Percentiles rank a stretch among this genome's conserved stretches.
phyloP scores from a whole-genome alignment of 2,797 vertebrate species.

The Pseudotriccus pelzelni region DNA sequence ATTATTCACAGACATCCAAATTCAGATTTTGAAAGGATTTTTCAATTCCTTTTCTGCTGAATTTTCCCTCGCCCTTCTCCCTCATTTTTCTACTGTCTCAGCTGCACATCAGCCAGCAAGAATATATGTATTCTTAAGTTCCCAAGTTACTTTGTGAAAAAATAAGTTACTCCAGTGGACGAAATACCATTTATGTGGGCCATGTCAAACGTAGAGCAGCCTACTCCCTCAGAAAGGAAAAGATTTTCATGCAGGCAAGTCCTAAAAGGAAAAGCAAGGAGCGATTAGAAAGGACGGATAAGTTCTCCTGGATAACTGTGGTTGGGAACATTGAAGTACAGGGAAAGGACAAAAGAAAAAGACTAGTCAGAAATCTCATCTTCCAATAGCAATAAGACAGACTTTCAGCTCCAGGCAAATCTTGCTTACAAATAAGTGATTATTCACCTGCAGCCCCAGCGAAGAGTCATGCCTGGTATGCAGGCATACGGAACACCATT shows the following conservation, averaged over 20 bases:
- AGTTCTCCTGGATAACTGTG: background rate
- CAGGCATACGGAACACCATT: rapidly evolving
- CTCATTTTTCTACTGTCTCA: background rate
- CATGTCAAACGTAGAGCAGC: rapidly evolving
- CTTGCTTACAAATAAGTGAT: too few species aligned
- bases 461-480: rapidly evolving
- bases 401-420: background rate
- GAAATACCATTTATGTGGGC: background rate
- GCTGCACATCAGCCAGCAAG: background rate
- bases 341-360: background rate
- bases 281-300: background rate
- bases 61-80: background rate
- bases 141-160: background rate
- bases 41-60: background rate
- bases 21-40: background rate
- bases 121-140: background rate
- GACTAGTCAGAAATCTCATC: background rate
- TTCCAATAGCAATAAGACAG: background rate
- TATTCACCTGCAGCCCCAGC: rapidly evolving
- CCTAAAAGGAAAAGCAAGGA: background rate
- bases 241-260: background rate
- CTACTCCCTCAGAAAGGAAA: background rate
- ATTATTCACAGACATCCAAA: background rate
- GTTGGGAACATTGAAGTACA: background rate
- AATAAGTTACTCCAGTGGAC: rapidly evolving